Evolutionary conservation across 2,797 vertebrate genomes (phyloP).

Genomic region (Pangasius djambal): DNA sequence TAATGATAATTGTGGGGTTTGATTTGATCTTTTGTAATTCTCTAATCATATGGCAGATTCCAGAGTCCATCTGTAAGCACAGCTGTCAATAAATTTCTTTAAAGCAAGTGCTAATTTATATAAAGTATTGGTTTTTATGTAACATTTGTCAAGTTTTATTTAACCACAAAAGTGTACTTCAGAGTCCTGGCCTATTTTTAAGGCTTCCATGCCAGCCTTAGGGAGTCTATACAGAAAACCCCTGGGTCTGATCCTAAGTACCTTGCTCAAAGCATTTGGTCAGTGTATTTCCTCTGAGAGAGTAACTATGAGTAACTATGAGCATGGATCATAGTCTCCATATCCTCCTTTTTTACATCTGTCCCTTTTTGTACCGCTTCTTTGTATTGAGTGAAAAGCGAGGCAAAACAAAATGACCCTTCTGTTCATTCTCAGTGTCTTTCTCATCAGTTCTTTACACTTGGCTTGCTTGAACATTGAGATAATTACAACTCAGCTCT

Average conservation of each 20-base stretch:
- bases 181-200: neutral
- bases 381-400: neutral
- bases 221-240: neutral
- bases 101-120: neutral
- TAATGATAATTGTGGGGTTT: too few species aligned
- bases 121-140: neutral
- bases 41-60: too few species aligned
- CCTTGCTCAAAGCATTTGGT: neutral
- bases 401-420: neutral
- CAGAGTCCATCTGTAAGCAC: too few species aligned
- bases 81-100: neutral
- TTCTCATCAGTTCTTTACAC: conserved; percentile 67
- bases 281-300: neutral
- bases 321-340: conserved; percentile 19
- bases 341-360: neutral
- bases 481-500: conserved; percentile 73
- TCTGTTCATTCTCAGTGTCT: conserved; percentile 67
- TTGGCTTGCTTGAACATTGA: conserved; percentile 60
- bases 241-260: neutral
- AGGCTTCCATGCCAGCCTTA: neutral
- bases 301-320: neutral
- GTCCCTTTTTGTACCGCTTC: neutral
- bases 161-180: neutral
- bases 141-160: neutral
- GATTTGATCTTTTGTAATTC: too few species aligned